Evolutionary conservation across 2,797 vertebrate genomes (phyloP).

Genomic region (Lemur catta): DNA sequence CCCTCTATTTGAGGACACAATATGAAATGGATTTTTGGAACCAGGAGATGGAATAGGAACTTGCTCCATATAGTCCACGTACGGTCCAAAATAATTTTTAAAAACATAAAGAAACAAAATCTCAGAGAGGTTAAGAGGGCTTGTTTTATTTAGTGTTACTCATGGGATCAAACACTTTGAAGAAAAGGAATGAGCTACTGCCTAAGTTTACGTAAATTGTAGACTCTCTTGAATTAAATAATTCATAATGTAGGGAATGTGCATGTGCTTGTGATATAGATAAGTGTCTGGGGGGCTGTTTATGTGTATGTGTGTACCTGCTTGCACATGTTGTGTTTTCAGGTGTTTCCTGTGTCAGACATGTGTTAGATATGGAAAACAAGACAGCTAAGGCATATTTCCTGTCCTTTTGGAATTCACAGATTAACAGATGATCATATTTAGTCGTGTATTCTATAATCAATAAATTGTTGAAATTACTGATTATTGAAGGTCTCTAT

Average conservation of each 20-base stretch:
- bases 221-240: neutral
- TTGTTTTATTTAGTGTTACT: neutral
- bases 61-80: neutral
- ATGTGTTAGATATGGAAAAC: neutral
- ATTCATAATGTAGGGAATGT: neutral
- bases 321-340: neutral
- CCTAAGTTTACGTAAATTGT: neutral
- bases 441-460: neutral
- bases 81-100: neutral
- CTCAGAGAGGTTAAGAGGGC: neutral
- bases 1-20: neutral
- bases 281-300: neutral
- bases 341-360: neutral
- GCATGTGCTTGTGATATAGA: neutral
- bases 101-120: neutral
- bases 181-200: neutral
- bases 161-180: neutral
- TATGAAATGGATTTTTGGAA: neutral
- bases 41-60: neutral
- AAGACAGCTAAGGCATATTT: neutral
- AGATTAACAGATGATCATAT: neutral
- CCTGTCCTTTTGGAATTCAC: neutral
- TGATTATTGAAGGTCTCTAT: neutral
- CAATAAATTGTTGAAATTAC: neutral
- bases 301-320: neutral